Base-by-base conservation (phyloP, 2,113 vertebrate genomes). In the Rhinolophus ferrumequinum region DNA sequence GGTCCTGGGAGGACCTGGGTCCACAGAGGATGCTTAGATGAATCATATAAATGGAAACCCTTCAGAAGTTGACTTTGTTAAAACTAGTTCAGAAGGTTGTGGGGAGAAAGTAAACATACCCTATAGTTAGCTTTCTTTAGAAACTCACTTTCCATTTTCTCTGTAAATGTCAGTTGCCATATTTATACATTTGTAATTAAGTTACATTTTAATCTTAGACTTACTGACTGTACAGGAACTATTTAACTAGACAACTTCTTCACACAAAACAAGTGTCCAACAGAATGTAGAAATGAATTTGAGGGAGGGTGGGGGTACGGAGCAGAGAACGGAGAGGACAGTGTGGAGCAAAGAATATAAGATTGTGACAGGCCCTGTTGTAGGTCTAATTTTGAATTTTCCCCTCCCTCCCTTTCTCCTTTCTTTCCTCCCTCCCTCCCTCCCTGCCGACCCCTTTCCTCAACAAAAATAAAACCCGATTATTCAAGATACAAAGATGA, bases 101-200 rank as follows among this genome's bases (percentile, higher is more conserved):
- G 26, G 93, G 90, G 97, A 67, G 90, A 95, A 98, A 98, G 97
- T 82, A 77, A 92, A 72, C 54, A 69, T n/a, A 58, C 52, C 80
- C 80, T 88, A 13, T 30, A 62, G 88, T 94, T 84, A 77, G 33
- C 91, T 82, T 96, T 96, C 96, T 96, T 81, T 95, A 96, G 96
- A 93, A 94, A 91, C 91, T 94, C 21, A 24, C 50, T 66, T 52
- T 94, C 79, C 56, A 33, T 56, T 81, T 95, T 89, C 97, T 98
- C 96, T 97, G 88, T 97, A 98, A 98, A 97, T 98, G 98, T 97
- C 86, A 97, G 52, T 92, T 98, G 89, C 94, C 95, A 35, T 97
- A 97, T 97, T 98, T 98, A 97, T 94, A 93, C 81, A 90, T 95
- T 95, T 95, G 96, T 95, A 97, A 98, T 97, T 96, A 96, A 91